A percentile compares a stretch with the other conserved stretches of the same genome.
phyloP scores from a whole-genome alignment of 2,888 invertebrate species.

The Plemyria rubiginata region DNA sequence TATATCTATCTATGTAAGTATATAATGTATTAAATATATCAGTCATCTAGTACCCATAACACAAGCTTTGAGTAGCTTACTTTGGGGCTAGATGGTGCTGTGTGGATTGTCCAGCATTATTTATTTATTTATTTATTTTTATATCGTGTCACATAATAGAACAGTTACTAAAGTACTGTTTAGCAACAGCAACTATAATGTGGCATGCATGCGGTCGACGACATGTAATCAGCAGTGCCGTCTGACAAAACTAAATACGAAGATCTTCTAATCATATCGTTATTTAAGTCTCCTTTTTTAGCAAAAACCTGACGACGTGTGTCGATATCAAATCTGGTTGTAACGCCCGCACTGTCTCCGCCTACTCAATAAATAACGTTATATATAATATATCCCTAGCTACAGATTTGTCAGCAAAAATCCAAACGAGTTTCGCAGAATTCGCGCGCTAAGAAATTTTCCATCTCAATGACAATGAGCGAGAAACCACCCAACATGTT shows the following conservation, averaged over 20 bases:
- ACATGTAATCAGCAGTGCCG: constrained; percentile 28
- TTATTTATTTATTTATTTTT: no score
- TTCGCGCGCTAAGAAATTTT: constrained; percentile 51
- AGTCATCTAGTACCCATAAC: no score
- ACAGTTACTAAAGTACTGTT: not conserved
- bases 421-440: constrained; percentile 46
- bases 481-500: constrained; percentile 57
- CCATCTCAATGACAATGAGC: constrained; percentile 52
- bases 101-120: no score
- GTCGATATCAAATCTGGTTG: constrained; percentile 18
- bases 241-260: constrained; percentile 29
- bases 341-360: not conserved
- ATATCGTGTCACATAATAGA: constrained; percentile 21
- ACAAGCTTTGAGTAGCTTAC: no score
- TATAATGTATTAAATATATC: no score
- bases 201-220: constrained; percentile 27
- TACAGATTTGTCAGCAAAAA: constrained; percentile 29
- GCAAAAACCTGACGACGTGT: not conserved
- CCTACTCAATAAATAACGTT: not conserved
- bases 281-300: constrained; percentile 20
- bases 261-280: constrained; percentile 19
- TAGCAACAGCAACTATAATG: constrained; percentile 9
- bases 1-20: no score
- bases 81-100: no score
- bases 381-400: not conserved